phyloP scores from a whole-genome alignment of 2,797 vertebrate genomes.

The Gymnoscopelus braueri region DNA sequence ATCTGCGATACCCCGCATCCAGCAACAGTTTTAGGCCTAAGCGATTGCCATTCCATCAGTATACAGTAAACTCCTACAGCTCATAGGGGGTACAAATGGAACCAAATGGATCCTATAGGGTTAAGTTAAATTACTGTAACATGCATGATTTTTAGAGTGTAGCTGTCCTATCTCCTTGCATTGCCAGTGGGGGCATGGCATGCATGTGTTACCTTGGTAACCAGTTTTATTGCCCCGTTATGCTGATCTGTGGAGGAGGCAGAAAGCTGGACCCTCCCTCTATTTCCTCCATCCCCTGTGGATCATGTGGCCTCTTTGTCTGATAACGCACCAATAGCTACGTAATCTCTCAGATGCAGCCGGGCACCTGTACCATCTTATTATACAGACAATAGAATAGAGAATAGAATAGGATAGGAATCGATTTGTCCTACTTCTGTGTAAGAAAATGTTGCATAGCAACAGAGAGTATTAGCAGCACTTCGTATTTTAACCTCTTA shows the following conservation, averaged over 20 bases:
- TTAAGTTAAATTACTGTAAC: too few species aligned
- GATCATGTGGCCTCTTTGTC: neutral
- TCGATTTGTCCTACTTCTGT: neutral
- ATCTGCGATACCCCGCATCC: too few species aligned
- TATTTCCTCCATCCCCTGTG: neutral
- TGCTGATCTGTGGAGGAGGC: constrained; percentile 1
- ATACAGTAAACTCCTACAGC: too few species aligned
- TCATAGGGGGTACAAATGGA: too few species aligned
- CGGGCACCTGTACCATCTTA: neutral
- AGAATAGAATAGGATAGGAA: constrained; percentile 2
- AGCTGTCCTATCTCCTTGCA: too few species aligned
- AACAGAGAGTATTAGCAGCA: too few species aligned
- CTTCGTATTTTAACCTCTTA: too few species aligned
- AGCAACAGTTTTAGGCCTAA: too few species aligned
- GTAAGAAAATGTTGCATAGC: too few species aligned
- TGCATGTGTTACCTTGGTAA: constrained; percentile 15
- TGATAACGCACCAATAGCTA: neutral
- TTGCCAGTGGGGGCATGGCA: neutral
- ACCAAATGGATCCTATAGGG: too few species aligned
- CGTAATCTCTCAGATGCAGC: neutral
- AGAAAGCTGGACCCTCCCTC: neutral
- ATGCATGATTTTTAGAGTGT: too few species aligned
- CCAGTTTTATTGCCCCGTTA: constrained; percentile 16
- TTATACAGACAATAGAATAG: neutral
- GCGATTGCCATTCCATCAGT: too few species aligned